phyloP scores from a whole-genome alignment of 2,113 vertebrate species.

The Cacatua alba region DNA sequence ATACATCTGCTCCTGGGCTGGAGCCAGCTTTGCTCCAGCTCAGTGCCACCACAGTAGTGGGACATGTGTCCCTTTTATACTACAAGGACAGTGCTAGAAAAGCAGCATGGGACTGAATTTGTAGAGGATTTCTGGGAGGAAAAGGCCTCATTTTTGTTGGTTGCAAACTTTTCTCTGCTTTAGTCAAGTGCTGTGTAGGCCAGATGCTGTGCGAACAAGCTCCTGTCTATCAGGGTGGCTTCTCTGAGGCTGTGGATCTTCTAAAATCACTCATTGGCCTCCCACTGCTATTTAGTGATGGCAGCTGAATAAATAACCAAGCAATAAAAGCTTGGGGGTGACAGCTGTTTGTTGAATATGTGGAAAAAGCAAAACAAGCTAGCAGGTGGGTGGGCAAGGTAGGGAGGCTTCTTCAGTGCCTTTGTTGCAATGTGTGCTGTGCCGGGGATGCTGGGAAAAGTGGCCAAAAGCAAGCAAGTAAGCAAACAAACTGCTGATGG shows the following conservation, averaged over 20 bases:
- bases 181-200: neutral
- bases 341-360: slow-evolving; percentile 43
- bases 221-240: slow-evolving; percentile 6
- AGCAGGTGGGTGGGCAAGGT: slow-evolving; percentile 14
- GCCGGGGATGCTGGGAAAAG: neutral
- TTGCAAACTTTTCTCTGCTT: neutral
- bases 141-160: neutral
- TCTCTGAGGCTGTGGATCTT: slow-evolving; percentile 13
- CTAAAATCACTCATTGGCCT: slow-evolving; percentile 10
- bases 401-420: neutral
- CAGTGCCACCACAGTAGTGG: neutral
- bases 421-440: neutral
- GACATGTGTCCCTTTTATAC: neutral
- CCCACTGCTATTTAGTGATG: slow-evolving; percentile 38
- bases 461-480: slow-evolving; percentile 4
- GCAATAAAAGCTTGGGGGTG: slow-evolving; percentile 43
- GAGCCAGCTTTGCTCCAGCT: neutral
- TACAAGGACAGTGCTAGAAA: neutral
- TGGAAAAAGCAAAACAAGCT: neutral
- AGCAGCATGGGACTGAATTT: neutral
- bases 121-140: neutral
- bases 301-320: slow-evolving; percentile 58
- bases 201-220: slow-evolving; percentile 1
- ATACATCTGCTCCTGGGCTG: neutral
- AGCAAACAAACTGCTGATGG: slow-evolving; percentile 32